These are phyloP conservation scores for Nothoprocta perdicaria DNA, from an alignment of 2,113 vertebrate genomes.

Conservation along the genomic window DNA sequence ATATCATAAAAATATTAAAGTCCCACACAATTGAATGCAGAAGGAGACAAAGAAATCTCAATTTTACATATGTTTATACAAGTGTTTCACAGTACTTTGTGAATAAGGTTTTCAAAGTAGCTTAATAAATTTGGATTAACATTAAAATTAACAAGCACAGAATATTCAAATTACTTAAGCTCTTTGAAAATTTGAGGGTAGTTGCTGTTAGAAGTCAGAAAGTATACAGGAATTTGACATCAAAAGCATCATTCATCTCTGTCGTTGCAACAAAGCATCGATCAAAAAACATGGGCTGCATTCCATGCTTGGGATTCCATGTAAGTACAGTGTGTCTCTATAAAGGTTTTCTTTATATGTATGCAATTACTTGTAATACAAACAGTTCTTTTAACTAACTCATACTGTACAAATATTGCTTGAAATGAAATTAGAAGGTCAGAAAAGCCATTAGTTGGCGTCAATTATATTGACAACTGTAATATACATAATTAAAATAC, in stretches of 20 bases:
- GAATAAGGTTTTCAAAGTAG: background rate
- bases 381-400: background rate
- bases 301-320: background rate
- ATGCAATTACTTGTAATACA: background rate
- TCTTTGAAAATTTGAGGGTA: background rate
- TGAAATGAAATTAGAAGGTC: background rate
- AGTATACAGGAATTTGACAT: background rate
- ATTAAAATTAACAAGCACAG: background rate
- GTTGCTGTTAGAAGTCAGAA: background rate
- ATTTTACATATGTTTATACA: background rate
- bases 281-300: background rate
- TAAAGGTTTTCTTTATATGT: background rate
- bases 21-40: background rate
- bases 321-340: background rate
- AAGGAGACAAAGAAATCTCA: background rate
- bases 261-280: background rate
- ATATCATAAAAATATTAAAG: background rate
- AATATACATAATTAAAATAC: background rate
- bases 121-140: background rate
- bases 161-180: background rate
- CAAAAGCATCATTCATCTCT: background rate
- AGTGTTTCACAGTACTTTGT: background rate
- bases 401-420: background rate
- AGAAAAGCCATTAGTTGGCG: background rate
- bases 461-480: background rate